Base-by-base conservation (phyloP, 1,140 invertebrate species). In the Gyrodactylus salaris region DNA sequence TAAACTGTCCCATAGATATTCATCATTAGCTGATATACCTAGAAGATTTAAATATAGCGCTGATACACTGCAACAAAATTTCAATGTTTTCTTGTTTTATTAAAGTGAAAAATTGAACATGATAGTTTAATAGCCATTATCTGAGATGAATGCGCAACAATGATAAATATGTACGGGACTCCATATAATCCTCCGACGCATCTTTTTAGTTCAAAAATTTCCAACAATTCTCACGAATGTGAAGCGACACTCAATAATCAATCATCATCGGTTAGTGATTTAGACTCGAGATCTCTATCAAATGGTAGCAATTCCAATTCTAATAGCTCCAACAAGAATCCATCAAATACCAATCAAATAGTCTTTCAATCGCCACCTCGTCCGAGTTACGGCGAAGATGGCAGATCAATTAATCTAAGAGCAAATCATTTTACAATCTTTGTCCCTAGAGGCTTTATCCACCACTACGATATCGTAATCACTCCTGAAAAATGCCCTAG, bases 361-460 rank as follows among this genome's bases (percentile, higher is more conserved):
- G 34, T 54, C 7, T 73, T 73, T 69, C 25, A 73, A 25, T 34
- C 72, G 27, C 85, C 85, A 20, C 76, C 81, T 19, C 78, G 85
- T 27, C 85, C 85, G 0, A 84, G 96, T 82, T 85, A 94, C 76
- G 95, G 95, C 68, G 86, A 88, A 54, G 93, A 98, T 81, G 95
- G 95, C 21, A 84, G 91, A 73, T 87, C 89, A 54, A 98, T 99
- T 77, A 86, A 88, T 74, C 84, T 99, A 27, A 85, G 92, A 76
- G 95, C 95, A 69, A 99, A 99, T 83, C 95, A 99, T 83, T 99
- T 99, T 82, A 91, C 96, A 86, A 95, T 99, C 78, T 86, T 89
- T 54, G 97, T 99, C 88, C 94, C 95, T n/a, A 85, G 91, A 77
- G 92, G 92, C 27, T 94, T 87, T 83, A 91, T 99, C 22, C 79